Conservation (phyloP, 35 echinoderm and acorn worm genomes). For the Ophiothrix spiculata region DNA sequence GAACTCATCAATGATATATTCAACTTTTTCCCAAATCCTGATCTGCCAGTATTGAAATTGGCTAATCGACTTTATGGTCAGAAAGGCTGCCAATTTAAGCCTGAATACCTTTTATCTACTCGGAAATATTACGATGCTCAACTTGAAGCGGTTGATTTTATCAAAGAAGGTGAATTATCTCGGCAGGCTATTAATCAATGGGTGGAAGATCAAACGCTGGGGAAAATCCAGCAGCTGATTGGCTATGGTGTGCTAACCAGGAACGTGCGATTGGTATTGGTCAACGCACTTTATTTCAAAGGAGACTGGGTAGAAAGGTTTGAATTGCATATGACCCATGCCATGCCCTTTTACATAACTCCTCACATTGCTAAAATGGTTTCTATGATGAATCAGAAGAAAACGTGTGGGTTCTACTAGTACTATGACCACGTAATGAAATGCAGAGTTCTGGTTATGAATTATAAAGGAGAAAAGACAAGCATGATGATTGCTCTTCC, state of each 20-base stretch:
- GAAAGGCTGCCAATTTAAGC: constrained; percentile 28
- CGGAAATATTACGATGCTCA: constrained; percentile 40
- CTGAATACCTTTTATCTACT: constrained; percentile 39
- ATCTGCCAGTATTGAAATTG: constrained; percentile 19
- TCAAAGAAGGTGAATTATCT: not conserved
- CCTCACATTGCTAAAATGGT: constrained; percentile 13
- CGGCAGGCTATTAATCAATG: constrained; percentile 46
- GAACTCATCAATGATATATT: too few species aligned
- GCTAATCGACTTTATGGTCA: constrained; percentile 65
- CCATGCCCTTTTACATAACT: constrained; percentile 21
- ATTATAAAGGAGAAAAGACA: constrained; percentile 42
- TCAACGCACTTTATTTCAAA: constrained; percentile 85
- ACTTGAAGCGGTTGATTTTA: constrained; percentile 39
- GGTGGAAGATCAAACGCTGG: constrained; percentile 38
- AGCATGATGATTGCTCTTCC: constrained; percentile 53
- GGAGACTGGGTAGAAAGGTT: constrained; percentile 60
- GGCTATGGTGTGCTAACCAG: constrained; percentile 13
- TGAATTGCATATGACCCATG: constrained; percentile 30
- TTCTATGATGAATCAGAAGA: constrained; percentile 60
- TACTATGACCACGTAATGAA: constrained; percentile 39
- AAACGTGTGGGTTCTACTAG: constrained; percentile 40
- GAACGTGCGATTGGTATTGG: constrained; percentile 43
- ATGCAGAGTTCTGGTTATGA: constrained; percentile 61
- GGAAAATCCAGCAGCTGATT: constrained; percentile 45
- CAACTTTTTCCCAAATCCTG: too few species aligned